Evolutionary conservation across 2,888 invertebrate species (phyloP), one percentile per base, ranked within the genome.

Genomic region (Perdita meconis): DNA sequence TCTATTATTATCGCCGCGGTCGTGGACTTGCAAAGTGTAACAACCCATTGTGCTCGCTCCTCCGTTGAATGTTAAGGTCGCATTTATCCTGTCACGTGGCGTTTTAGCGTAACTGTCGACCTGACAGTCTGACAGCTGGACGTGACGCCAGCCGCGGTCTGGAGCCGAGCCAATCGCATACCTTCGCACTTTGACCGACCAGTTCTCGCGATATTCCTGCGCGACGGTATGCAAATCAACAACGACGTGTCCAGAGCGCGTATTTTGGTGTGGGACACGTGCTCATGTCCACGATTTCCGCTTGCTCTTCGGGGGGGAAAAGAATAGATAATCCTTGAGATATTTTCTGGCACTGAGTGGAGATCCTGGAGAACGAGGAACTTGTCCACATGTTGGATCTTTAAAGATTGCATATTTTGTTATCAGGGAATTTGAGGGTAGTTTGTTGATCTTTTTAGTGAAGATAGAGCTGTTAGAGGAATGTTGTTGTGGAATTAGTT

Each of bases 81-180:
- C 66, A 60, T 75, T 76, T 75, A 82, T 80, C 77, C 78, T 53
- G 82, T 82, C 84, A 80, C 84, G 75, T 71, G 70, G 68, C 60
- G 64, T 84, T 80, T 71, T 75, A 38, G 47, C 56, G 71, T 74
- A 84, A 84, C 74, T 71, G 80, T 72, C 74, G 22, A 10, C n/a
- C 38, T 59, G 69, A 84, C 84, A 72, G 73, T 13, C 38, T 59
- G 69, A 84, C 84, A 72, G 73, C 36, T 68, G 77, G 26, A 74
- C 79, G 67, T 69, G 68, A 16, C 56, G 24, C 74, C 57, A 67
- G 66, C 69, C 56, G 64, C 64, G 69, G 22, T 16, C 55, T 84
- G 84, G 68, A 73, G 57, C 6, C 59, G 61, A 68, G 82, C 77
- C 78, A 84, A 71, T 71, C 57, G 78, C 74, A 75, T 82, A 50